A percentile compares a stretch with the other conserved stretches of the same genome.
phyloP scores from a whole-genome alignment of 2,888 invertebrate genomes.

The Drosophila phalerata region DNA sequence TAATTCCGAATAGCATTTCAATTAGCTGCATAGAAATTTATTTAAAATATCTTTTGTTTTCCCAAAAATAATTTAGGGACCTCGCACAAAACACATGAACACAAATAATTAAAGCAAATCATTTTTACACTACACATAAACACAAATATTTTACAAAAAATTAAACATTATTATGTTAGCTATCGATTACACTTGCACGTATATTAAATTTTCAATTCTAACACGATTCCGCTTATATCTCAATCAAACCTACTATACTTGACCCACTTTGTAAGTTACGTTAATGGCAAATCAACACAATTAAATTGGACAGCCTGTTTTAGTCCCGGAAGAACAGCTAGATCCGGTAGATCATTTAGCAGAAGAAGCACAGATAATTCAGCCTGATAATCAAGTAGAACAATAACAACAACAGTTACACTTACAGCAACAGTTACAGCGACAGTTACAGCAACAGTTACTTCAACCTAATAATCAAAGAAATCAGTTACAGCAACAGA shows the following conservation, averaged over 20 bases:
- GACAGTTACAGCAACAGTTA: neutral
- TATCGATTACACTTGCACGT: too few species aligned
- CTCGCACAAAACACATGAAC: conserved; percentile 1
- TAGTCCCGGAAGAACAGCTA: neutral
- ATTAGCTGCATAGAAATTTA: neutral
- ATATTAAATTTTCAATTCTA: too few species aligned
- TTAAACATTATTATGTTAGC: neutral
- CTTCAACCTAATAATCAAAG: too few species aligned
- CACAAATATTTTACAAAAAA: neutral
- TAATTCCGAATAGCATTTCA: neutral
- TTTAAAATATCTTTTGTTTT: neutral
- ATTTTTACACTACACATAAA: too few species aligned
- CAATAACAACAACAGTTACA: neutral
- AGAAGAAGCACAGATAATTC: neutral
- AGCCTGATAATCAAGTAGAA: neutral
- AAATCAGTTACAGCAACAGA: neutral
- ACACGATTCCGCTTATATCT: too few species aligned
- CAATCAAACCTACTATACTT: too few species aligned
- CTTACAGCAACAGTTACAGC: neutral
- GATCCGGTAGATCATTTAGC: neutral
- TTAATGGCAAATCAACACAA: too few species aligned
- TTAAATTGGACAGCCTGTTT: neutral
- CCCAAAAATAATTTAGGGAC: neutral
- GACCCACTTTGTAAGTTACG: too few species aligned
- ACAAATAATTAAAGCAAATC: neutral